Evolutionary conservation across 1,140 invertebrate species (phyloP).

Genomic region (Alviniconcha marisindica): DNA sequence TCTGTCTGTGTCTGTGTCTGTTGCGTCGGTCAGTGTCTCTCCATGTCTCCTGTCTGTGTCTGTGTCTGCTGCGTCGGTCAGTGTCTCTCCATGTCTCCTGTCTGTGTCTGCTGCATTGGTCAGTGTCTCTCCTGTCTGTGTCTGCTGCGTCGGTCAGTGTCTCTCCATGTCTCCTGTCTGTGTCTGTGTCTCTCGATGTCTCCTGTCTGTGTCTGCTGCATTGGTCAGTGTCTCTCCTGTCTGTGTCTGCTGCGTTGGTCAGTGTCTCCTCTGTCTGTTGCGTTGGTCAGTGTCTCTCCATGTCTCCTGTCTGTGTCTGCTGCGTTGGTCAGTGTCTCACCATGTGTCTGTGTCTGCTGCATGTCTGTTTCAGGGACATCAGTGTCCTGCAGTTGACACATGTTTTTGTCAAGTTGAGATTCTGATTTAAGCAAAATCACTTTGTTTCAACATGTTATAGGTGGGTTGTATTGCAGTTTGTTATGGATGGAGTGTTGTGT

Average conservation of each 20-base stretch:
- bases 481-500: constrained; percentile 5
- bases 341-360: background rate
- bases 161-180: background rate
- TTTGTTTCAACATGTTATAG: no score
- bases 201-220: no score
- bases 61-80: background rate
- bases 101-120: background rate
- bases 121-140: no score
- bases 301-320: background rate
- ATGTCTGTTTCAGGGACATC: no score
- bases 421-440: no score
- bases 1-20: no score
- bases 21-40: no score
- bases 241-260: background rate
- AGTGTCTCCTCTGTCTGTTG: background rate
- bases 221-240: constrained; percentile 59
- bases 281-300: background rate
- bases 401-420: no score
- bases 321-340: constrained; percentile 32
- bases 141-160: constrained; percentile 68
- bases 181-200: no score
- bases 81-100: no score
- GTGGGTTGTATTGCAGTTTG: background rate
- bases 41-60: no score
- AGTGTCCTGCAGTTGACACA: no score